Evolutionary conservation across 37 sponge, comb jelly and placozoan genomes (phyloP).

Genomic region (Lycopodina hypogea): DNA sequence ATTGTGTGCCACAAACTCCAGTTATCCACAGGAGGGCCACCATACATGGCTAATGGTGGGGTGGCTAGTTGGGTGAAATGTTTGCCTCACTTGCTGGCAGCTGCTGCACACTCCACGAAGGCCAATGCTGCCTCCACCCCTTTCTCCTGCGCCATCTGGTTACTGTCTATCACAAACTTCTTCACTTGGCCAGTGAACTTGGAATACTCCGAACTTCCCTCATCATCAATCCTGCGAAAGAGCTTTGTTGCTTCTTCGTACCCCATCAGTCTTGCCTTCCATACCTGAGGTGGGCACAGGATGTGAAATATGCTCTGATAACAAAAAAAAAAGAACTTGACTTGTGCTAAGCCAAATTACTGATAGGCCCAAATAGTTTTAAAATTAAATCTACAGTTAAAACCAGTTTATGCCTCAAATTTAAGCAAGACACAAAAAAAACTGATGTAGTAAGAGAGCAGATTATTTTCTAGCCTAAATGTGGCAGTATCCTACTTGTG

Average conservation of each 20-base stretch:
- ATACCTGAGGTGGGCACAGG: constrained; percentile 51
- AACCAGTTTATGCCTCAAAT: too few relatives aligned
- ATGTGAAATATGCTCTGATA: too few relatives aligned
- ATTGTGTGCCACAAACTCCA: too few relatives aligned
- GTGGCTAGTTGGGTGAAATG: too few relatives aligned
- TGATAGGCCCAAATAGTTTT: too few relatives aligned
- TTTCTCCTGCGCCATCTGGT: constrained; percentile 92
- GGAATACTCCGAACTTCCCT: constrained; percentile 74
- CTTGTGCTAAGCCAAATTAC: neutral
- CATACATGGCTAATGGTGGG: too few relatives aligned
- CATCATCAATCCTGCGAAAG: constrained; percentile 75
- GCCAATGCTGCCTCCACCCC: constrained; percentile 84
- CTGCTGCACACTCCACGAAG: constrained; percentile 77
- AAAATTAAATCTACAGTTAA: too few relatives aligned
- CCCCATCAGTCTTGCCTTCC: constrained; percentile 86
- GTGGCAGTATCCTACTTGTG: too few relatives aligned
- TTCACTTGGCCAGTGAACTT: constrained; percentile 73
- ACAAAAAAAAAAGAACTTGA: neutral
- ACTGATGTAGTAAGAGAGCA: too few relatives aligned
- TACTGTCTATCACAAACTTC: constrained; percentile 86
- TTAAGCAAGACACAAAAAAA: too few relatives aligned
- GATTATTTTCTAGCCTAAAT: too few relatives aligned
- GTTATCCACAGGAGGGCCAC: too few relatives aligned
- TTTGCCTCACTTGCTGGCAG: constrained; percentile 79
- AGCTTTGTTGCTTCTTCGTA: constrained; percentile 86